Evolutionary conservation across 2,888 invertebrate genomes (phyloP).

Genomic region (Epirrita christyi): DNA sequence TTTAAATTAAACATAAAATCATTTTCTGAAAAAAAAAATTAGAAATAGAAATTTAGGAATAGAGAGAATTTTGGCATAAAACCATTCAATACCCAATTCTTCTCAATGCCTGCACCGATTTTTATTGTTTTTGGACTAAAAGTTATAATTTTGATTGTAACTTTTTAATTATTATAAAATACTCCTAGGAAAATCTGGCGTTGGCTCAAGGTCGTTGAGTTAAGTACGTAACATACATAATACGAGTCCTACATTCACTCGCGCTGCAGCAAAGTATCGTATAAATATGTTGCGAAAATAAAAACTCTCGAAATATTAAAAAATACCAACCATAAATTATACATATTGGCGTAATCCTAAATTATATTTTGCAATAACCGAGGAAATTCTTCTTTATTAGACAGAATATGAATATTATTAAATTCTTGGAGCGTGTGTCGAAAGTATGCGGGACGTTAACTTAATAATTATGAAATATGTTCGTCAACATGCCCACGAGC

Average conservation of each 20-base stretch:
- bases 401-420: constrained; percentile 49
- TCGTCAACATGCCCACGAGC: constrained; percentile 41
- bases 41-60: too few relatives aligned
- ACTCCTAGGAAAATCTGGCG: too few relatives aligned
- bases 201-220: too few relatives aligned
- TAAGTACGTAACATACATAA: neutral
- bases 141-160: too few relatives aligned
- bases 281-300: constrained; percentile 23
- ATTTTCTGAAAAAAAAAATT: too few relatives aligned
- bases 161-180: too few relatives aligned
- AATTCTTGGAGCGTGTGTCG: constrained; percentile 47
- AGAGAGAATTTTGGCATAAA: too few relatives aligned
- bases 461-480: constrained; percentile 60
- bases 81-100: too few relatives aligned
- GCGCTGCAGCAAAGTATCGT: constrained; percentile 18
- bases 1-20: too few relatives aligned
- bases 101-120: too few relatives aligned
- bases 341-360: constrained; percentile 25
- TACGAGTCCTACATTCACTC: constrained; percentile 16
- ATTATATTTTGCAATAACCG: constrained; percentile 31
- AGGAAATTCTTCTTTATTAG: constrained; percentile 38
- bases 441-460: constrained; percentile 53
- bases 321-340: constrained; percentile 22
- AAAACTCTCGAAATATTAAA: constrained; percentile 15
- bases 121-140: too few relatives aligned